These are phyloP conservation scores for Clarias gariepinus DNA, from an alignment of 2,113 vertebrate genomes.

Conservation along the genomic window DNA sequence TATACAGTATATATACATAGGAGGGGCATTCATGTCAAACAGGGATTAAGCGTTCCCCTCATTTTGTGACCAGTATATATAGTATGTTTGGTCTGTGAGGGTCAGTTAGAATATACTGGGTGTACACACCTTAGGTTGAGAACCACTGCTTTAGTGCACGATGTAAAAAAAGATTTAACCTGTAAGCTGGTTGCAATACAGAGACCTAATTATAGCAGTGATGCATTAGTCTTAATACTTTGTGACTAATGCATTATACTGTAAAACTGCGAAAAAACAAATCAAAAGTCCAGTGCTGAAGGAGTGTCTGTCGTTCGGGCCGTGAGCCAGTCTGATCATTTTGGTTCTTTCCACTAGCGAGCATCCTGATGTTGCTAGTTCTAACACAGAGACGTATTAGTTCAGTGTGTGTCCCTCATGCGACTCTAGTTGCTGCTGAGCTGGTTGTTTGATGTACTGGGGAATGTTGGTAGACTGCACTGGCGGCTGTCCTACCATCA, in stretches of 20 bases:
- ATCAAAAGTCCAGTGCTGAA: background rate
- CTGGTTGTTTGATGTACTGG: constrained; percentile 56
- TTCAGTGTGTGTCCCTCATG: constrained; percentile 3
- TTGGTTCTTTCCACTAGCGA: background rate
- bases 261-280: background rate
- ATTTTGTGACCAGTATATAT: too few species aligned
- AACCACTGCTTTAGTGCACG: background rate
- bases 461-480: constrained; percentile 64
- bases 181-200: background rate
- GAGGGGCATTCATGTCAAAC: too few species aligned
- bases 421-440: constrained; percentile 55
- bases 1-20: too few species aligned
- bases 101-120: background rate
- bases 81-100: background rate
- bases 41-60: too few species aligned
- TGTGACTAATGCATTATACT: background rate
- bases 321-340: background rate
- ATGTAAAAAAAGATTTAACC: background rate
- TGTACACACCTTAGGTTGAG: background rate
- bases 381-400: constrained; percentile 38
- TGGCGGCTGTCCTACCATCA: constrained; percentile 66
- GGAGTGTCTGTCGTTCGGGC: background rate
- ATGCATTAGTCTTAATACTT: background rate
- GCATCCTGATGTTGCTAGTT: background rate
- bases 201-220: background rate